A percentile compares a stretch with the other conserved stretches of the same genome.
Evolutionary conservation across 35 echinoderm and acorn worm genomes (phyloP).

Genomic region (Hemicentrotus pulcherrimus): DNA sequence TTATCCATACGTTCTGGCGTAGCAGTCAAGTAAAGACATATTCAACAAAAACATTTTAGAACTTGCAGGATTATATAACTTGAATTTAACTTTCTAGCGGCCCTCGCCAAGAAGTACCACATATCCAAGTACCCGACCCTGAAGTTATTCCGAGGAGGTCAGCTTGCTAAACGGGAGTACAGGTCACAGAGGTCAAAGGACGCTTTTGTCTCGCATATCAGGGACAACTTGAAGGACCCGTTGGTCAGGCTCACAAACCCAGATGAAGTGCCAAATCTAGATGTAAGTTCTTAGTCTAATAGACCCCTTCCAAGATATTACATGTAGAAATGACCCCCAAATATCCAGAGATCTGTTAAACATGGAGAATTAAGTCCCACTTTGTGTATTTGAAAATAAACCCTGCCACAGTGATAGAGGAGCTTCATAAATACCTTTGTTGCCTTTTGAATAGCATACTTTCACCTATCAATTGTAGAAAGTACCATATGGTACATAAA

Average conservation of each 20-base stretch:
- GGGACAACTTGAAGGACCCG: slow-evolving; percentile 79
- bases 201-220: slow-evolving; percentile 80
- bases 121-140: slow-evolving; percentile 98
- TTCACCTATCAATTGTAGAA: too few relatives aligned
- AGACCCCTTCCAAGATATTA: too few relatives aligned
- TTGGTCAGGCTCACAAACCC: slow-evolving; percentile 59
- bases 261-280: slow-evolving; percentile 63
- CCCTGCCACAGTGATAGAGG: too few relatives aligned
- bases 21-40: not conserved
- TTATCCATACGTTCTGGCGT: not conserved
- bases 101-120: slow-evolving; percentile 85
- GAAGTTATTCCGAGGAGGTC: slow-evolving; percentile 93
- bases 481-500: too few relatives aligned
- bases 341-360: too few relatives aligned
- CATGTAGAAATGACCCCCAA: too few relatives aligned
- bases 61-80: not conserved
- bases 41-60: not conserved
- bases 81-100: slow-evolving; percentile 62
- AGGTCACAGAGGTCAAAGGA: slow-evolving; percentile 89
- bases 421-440: too few relatives aligned
- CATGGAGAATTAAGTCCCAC: too few relatives aligned
- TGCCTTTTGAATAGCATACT: too few relatives aligned
- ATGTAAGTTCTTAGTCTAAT: slow-evolving; percentile 67
- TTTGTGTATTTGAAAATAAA: too few relatives aligned
- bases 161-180: slow-evolving; percentile 93